These are phyloP conservation scores for Mormyrus proboscirostris DNA, from an alignment of 2,797 vertebrate species.

Conservation along the genomic window DNA sequence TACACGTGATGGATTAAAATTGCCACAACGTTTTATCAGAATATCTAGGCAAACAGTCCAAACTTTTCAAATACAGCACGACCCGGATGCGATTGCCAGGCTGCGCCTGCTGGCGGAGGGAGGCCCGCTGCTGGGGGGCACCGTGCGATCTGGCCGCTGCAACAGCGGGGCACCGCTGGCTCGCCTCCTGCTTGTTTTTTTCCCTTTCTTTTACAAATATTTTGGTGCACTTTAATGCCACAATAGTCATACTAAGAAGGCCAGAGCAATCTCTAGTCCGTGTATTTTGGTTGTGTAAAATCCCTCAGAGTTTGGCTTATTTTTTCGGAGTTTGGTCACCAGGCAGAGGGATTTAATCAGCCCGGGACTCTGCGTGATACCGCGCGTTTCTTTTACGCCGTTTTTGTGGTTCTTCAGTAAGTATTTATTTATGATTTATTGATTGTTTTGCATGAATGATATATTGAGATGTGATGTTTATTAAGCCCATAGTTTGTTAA, in stretches of 20 bases:
- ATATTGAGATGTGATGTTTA: not conserved
- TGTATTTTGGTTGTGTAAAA: not conserved
- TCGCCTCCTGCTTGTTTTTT: not conserved
- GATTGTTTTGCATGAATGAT: not conserved
- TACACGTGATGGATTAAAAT: not conserved
- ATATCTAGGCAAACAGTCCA: not conserved
- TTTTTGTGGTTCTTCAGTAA: not conserved
- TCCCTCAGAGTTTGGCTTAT: not conserved
- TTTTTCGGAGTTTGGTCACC: not conserved
- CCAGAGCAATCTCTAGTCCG: not conserved
- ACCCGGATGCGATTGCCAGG: slow-evolving; percentile 28
- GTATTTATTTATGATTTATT: not conserved
- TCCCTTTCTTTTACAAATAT: not conserved
- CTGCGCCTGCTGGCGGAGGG: slow-evolving; percentile 9
- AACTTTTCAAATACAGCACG: not conserved
- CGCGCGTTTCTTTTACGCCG: not conserved
- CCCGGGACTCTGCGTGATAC: not conserved
- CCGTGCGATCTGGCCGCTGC: slow-evolving; percentile 11
- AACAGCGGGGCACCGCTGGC: slow-evolving; percentile 19
- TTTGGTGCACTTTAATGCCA: not conserved
- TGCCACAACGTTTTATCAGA: not conserved
- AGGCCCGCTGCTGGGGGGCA: slow-evolving; percentile 19
- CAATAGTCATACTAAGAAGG: not conserved
- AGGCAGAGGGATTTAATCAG: slow-evolving; percentile 1
- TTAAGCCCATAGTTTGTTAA: not conserved